Conservation (phyloP, 2,888 invertebrate genomes). For the Pyrrhia umbra region DNA sequence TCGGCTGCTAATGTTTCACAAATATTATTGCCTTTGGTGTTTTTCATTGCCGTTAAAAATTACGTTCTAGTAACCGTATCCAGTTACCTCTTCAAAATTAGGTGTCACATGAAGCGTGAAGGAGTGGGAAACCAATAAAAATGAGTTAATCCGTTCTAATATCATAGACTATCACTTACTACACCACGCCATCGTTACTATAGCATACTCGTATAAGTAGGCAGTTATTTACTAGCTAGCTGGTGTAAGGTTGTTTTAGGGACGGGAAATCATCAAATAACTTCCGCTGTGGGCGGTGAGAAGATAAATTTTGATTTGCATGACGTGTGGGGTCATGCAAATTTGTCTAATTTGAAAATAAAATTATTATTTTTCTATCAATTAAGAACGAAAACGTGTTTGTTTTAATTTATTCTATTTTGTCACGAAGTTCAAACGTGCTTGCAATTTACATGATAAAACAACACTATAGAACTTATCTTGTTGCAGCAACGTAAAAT, state of each 20-base stretch:
- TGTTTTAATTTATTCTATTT: constrained; percentile 16
- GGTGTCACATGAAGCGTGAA: constrained; percentile 76
- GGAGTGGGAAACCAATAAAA: constrained; percentile 82
- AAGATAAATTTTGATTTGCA: too few species aligned
- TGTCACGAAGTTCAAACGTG: constrained; percentile 14
- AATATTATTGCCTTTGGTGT: not conserved
- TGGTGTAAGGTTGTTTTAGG: too few species aligned
- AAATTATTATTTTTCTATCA: constrained; percentile 3
- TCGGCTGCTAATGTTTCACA: too few species aligned
- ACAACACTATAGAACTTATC: not conserved
- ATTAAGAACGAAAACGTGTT: constrained; percentile 23
- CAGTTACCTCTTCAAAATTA: constrained; percentile 71
- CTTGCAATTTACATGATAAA: constrained; percentile 7
- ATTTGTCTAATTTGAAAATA: not conserved
- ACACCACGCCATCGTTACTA: constrained; percentile 18
- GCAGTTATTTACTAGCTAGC: not conserved
- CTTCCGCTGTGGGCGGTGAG: too few species aligned
- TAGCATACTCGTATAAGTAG: not conserved
- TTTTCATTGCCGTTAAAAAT: constrained; percentile 9
- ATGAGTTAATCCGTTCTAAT: constrained; percentile 76
- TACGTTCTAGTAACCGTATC: constrained; percentile 59
- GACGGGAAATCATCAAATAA: too few species aligned
- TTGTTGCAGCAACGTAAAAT: not conserved
- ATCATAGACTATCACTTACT: constrained; percentile 54
- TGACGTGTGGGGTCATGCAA: constrained; percentile 1